Evolutionary conservation across 2,113 vertebrate species (phyloP).

Genomic region (Leucopternis melanops): DNA sequence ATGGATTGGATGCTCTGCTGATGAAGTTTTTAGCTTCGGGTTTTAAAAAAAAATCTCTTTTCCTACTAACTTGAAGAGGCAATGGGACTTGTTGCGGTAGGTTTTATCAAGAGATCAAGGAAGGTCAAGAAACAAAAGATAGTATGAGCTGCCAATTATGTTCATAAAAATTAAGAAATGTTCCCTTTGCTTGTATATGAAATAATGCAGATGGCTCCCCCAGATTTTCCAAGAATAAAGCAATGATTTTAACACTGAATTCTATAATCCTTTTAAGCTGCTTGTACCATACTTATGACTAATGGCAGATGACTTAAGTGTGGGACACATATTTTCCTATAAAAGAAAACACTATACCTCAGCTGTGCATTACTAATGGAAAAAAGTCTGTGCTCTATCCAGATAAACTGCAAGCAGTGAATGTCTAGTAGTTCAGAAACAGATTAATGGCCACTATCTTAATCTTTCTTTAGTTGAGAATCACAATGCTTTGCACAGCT

Average conservation of each 20-base stretch:
- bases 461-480: constrained; percentile 8
- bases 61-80: background rate
- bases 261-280: constrained; percentile 12
- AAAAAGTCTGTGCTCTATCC: background rate
- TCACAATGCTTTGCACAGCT: background rate
- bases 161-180: background rate
- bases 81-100: background rate
- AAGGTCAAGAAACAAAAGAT: background rate
- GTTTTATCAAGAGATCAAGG: background rate
- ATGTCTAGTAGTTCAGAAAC: background rate
- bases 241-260: constrained; percentile 1
- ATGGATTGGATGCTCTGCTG: background rate
- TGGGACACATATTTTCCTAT: background rate
- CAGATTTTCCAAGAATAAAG: background rate
- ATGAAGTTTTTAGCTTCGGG: background rate
- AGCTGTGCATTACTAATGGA: background rate
- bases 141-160: background rate
- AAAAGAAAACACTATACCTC: background rate
- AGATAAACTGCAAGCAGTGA: background rate
- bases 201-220: background rate
- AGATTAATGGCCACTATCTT: constrained; percentile 1
- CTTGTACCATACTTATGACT: background rate
- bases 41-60: background rate
- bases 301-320: background rate
- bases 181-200: background rate